phyloP scores from a whole-genome alignment of 1,140 invertebrate genomes.

The Ganaspis sp. region DNA sequence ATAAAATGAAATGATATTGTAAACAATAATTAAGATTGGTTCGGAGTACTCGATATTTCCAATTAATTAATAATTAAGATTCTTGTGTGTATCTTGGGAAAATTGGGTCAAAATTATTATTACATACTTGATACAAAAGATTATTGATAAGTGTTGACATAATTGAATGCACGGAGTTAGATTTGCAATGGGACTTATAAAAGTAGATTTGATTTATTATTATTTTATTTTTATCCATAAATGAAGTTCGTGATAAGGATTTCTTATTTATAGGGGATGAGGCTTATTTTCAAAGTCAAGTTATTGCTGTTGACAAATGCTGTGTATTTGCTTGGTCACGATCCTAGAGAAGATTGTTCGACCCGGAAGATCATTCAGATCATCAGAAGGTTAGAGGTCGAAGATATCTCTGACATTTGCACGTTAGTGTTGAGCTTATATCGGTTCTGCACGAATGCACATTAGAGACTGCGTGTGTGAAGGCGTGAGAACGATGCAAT shows the following conservation, averaged over 20 bases:
- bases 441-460: constrained; percentile 5
- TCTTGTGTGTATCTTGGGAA: too few species aligned
- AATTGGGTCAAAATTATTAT: too few species aligned
- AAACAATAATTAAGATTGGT: too few species aligned
- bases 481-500: constrained; percentile 18
- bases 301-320: constrained; percentile 4
- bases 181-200: too few species aligned
- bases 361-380: constrained; percentile 23
- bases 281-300: not conserved
- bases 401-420: not conserved
- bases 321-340: not conserved
- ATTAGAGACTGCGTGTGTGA: not conserved
- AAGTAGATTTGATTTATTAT: too few species aligned
- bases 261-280: not conserved
- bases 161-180: too few species aligned
- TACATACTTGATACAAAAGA: too few species aligned
- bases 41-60: too few species aligned
- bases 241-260: not conserved
- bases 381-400: constrained; percentile 15
- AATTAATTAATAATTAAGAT: too few species aligned
- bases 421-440: constrained; percentile 11
- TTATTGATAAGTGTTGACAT: too few species aligned
- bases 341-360: not conserved
- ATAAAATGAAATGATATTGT: too few species aligned
- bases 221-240: not conserved